Percentiles rank a stretch among this genome's conserved stretches.
These are phyloP conservation scores for Sycophila texana DNA, from an alignment of 2,888 invertebrate genomes.

Conservation along the genomic window DNA sequence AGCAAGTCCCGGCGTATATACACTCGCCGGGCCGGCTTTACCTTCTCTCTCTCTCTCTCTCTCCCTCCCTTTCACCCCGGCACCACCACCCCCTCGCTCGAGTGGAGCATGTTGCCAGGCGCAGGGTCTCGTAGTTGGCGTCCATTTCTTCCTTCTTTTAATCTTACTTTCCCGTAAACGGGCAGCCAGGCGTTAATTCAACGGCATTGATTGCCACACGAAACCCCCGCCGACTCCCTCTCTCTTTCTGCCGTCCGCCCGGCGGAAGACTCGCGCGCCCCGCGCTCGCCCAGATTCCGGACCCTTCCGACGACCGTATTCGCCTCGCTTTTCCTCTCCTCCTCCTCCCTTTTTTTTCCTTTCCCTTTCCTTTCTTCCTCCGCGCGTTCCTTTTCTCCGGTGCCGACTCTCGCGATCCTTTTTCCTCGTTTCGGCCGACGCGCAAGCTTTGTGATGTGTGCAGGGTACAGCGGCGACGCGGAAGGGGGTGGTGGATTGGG, in stretches of 20 bases:
- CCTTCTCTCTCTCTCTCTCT: neutral
- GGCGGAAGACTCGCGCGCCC: constrained; percentile 1
- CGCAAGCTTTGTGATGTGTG: constrained; percentile 39
- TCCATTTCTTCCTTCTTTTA: constrained; percentile 75
- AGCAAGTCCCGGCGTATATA: constrained; percentile 54
- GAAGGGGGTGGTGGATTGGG: no score
- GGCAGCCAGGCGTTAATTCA: constrained; percentile 75
- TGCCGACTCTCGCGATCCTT: neutral
- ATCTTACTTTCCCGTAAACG: constrained; percentile 75
- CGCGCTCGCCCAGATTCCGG: constrained; percentile 55
- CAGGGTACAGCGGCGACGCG: neutral
- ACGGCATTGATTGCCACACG: constrained; percentile 74
- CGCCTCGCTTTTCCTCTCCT: constrained; percentile 35
- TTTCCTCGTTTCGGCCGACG: constrained; percentile 7
- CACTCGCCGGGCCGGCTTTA: neutral
- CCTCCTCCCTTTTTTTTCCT: constrained; percentile 14
- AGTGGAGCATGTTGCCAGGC: constrained; percentile 37
- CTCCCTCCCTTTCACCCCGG: neutral
- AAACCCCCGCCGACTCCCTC: constrained; percentile 63
- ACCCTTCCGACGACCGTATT: constrained; percentile 47
- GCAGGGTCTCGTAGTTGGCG: constrained; percentile 59
- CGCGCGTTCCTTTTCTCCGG: neutral
- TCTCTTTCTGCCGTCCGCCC: constrained; percentile 17
- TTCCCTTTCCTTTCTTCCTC: neutral
- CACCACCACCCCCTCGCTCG: constrained; percentile 2